Evolutionary conservation across 2,888 invertebrate species (phyloP).

Genomic region (Bursaphelenchus okinawaensis): DNA sequence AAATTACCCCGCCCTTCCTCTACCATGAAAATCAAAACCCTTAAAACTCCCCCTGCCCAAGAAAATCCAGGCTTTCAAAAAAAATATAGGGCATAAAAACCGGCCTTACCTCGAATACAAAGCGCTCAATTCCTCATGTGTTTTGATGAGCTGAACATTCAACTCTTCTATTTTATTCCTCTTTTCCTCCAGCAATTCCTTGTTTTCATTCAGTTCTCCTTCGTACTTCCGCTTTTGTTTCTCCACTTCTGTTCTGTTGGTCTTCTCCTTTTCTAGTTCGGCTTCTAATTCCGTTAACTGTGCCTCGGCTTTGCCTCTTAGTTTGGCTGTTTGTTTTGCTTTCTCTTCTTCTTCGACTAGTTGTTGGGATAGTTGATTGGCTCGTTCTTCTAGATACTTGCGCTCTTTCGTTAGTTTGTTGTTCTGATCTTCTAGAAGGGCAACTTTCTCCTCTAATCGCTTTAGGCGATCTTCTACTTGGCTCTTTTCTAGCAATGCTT

Average conservation of each 20-base stretch:
- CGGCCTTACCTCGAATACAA: not conserved
- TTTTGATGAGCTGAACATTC: conserved; percentile 67
- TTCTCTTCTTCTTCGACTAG: conserved; percentile 97
- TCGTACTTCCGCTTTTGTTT: conserved; percentile 58
- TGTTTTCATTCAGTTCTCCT: conserved; percentile 70
- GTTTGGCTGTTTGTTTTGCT: conserved; percentile 65
- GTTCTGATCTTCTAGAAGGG: conserved; percentile 61
- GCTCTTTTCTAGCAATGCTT: conserved; percentile 90
- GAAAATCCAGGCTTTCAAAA: not conserved
- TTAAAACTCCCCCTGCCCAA: not conserved
- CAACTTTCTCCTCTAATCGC: conserved; percentile 88
- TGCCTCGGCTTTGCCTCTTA: conserved; percentile 88
- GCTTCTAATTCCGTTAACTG: conserved; percentile 35
- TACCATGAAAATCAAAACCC: not conserved
- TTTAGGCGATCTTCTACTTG: conserved; percentile 89
- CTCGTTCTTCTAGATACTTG: conserved; percentile 85
- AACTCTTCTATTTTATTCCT: conserved; percentile 79
- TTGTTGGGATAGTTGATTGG: conserved; percentile 82
- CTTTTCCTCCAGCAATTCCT: conserved; percentile 86
- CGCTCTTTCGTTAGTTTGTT: conserved; percentile 77
- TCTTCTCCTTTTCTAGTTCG: conserved; percentile 32
- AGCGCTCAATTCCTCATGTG: not conserved
- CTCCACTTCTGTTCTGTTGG: conserved; percentile 22
- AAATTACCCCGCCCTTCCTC: too few relatives aligned
- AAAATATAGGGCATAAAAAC: too few relatives aligned